These are phyloP conservation scores for Orbicella faveolata DNA, from an alignment of 64 coral and sea anemone genomes.

Conservation along the genomic window DNA sequence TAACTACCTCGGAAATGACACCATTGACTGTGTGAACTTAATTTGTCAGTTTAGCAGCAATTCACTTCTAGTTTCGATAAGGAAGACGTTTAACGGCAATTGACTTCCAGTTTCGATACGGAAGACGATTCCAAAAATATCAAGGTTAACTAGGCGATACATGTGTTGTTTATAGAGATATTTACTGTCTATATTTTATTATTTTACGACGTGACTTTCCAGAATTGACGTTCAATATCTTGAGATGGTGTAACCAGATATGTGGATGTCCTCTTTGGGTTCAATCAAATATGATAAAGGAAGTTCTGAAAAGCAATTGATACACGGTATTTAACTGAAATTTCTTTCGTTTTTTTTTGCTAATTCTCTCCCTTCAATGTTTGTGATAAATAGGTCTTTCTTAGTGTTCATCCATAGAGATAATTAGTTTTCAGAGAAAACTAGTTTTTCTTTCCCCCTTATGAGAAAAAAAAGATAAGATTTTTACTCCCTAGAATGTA, in stretches of 20 bases:
- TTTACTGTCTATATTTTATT: no score
- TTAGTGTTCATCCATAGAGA: background rate
- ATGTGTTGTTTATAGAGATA: no score
- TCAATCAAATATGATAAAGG: no score
- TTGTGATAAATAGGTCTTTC: background rate
- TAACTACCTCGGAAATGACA: background rate
- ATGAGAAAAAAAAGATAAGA: no score
- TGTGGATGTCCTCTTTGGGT: no score
- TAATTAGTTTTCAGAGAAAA: background rate
- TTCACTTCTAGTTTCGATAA: background rate
- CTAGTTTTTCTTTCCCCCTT: background rate
- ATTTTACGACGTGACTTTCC: no score
- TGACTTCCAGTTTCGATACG: background rate
- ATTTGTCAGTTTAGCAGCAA: background rate
- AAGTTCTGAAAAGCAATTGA: background rate
- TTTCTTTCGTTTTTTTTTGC: background rate
- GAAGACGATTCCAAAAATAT: background rate
- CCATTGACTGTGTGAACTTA: background rate
- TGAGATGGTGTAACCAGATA: no score
- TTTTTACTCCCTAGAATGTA: no score
- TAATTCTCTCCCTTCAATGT: background rate
- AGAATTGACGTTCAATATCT: no score
- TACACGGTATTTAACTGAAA: background rate
- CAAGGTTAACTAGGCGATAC: background rate
- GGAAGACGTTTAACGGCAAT: background rate